Conservation (phyloP, 2,888 invertebrate species). For the Ceramica pisi region DNA sequence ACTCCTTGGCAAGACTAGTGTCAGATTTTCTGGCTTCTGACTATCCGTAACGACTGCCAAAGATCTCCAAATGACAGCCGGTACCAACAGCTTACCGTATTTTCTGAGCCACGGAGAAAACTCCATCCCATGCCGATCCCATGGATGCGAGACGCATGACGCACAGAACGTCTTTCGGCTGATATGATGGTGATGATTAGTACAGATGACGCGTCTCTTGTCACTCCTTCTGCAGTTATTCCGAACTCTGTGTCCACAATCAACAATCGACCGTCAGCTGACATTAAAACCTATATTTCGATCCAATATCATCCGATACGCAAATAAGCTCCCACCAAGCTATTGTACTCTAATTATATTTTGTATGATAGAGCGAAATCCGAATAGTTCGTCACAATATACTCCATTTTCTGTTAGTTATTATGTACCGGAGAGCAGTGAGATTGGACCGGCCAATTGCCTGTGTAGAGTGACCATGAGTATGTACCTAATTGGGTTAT, state of each 20-base stretch:
- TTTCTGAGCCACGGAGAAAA: no score
- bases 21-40: no score
- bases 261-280: conserved; percentile 4
- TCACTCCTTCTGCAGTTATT: not conserved
- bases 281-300: conserved; percentile 33
- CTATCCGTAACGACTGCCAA: no score
- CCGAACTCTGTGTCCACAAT: not conserved
- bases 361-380: conserved; percentile 44
- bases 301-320: conserved; percentile 13
- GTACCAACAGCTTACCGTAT: no score
- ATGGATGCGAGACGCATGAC: no score
- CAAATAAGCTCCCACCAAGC: conserved; percentile 24
- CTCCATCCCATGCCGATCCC: no score
- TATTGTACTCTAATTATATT: conserved; percentile 56
- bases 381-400: conserved; percentile 64
- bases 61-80: no score
- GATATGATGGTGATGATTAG: no score
- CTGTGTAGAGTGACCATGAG: conserved; percentile 60
- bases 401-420: conserved; percentile 69
- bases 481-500: fast-evolving
- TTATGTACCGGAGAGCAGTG: conserved; percentile 65
- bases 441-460: conserved; percentile 75
- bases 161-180: no score
- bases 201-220: not conserved
- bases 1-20: no score